Evolutionary conservation across 1,140 invertebrate species (phyloP), one percentile per base, ranked within the genome.

Genomic region (Hypsibius dujardini): DNA sequence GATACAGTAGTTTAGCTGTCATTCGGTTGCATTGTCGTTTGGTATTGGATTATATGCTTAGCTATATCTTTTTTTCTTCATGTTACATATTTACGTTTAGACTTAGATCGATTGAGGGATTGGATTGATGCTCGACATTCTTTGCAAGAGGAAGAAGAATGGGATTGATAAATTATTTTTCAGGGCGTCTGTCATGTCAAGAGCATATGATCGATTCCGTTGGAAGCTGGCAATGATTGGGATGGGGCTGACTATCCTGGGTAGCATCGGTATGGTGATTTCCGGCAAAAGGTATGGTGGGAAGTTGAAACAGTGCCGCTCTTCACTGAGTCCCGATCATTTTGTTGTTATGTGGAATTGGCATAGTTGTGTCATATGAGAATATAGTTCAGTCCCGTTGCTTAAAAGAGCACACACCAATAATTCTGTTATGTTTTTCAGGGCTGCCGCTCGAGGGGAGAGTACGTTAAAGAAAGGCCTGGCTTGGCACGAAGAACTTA

Each of bases 211-310:
- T 42, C 12, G 45, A 42, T 67, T 67, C 42, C 62, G 62, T 7
- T 67, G 62, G 62, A 67, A 42, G 45, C 3, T 67, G 7, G 62
- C 62, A 3, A 42, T 67, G 3, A 67, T 67, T 42, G 7, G 7
- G 7, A 67, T 67, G 62, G 7, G 12, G 12, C 62, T 67, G 7
- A 14, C 62, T 14, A 42, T 67, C 42, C 7, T 67, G 7, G 62
- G 7, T 3, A 67, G 62, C 45, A 14, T 67, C 42, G 62, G 62
- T 14, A 14, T 14, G 7, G 42, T 42, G 12, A 42, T 67, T 42
- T 7, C 62, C 7, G 62, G 62, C 7, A 67, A 67, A 67, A 67
- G 62, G 62, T 67, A 42, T 3, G 45, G 62, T 67, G n/a, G n/a
- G n/a, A n/a, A n/a, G n/a, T n/a, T n/a, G n/a, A n/a, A n/a, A n/a